Percentiles rank a stretch among this genome's conserved stretches.
Evolutionary conservation across 2,888 invertebrate species (phyloP).

Genomic region (Hydriomena furcata): DNA sequence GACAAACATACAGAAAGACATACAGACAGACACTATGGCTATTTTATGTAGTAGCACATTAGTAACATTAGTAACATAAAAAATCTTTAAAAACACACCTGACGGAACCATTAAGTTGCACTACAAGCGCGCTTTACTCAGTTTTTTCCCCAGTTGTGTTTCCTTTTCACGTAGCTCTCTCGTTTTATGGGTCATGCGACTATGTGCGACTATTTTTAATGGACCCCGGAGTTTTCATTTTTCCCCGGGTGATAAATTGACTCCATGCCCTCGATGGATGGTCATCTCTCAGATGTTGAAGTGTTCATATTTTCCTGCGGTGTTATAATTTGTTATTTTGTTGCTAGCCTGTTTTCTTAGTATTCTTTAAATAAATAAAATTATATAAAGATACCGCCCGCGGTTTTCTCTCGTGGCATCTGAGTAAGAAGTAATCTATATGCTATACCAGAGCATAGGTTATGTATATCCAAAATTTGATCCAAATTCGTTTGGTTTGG

Average conservation of each 20-base stretch:
- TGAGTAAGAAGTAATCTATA: no score
- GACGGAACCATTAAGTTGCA: constrained; percentile 41
- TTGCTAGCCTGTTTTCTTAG: constrained; percentile 20
- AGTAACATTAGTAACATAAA: no score
- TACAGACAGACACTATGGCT: no score
- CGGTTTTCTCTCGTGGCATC: no score
- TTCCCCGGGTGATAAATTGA: constrained; percentile 78
- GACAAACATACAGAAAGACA: no score
- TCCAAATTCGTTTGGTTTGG: no score
- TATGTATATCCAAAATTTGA: no score
- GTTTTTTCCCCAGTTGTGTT: constrained; percentile 74
- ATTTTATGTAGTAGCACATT: no score
- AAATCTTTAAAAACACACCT: no score
- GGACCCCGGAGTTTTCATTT: constrained; percentile 77
- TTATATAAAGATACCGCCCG: no score
- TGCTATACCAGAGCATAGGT: no score
- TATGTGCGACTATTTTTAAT: constrained; percentile 83
- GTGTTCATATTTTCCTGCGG: constrained; percentile 54
- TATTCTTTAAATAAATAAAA: not conserved
- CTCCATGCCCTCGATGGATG: constrained; percentile 75
- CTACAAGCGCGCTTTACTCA: constrained; percentile 37
- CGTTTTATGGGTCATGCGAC: constrained; percentile 83
- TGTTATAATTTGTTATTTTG: constrained; percentile 41
- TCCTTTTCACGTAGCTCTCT: constrained; percentile 75
- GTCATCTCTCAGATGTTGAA: constrained; percentile 65